Evolutionary conservation across 2,113 vertebrate genomes (phyloP).

Genomic region (Chinchilla lanigera): DNA sequence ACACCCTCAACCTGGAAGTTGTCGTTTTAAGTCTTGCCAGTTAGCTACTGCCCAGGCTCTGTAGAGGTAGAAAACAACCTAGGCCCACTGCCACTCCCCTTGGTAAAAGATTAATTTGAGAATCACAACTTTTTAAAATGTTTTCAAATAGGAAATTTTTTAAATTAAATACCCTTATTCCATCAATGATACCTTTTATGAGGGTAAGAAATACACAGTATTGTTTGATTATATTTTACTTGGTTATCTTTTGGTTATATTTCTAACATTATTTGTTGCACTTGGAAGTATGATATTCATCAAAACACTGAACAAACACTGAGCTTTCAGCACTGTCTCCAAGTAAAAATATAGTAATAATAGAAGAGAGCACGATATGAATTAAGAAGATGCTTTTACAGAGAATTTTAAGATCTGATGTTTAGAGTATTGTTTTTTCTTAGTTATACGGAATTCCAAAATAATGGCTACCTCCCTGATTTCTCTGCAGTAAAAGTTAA

Average conservation of each 20-base stretch:
- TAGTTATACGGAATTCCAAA: background rate
- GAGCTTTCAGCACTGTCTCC: background rate
- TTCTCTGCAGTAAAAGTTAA: background rate
- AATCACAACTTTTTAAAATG: background rate
- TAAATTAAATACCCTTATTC: constrained; percentile 7
- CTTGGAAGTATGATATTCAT: background rate
- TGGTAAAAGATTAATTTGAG: background rate
- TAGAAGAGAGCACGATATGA: background rate
- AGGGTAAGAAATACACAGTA: background rate
- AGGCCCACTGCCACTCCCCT: background rate
- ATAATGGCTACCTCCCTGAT: background rate
- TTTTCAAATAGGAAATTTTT: background rate
- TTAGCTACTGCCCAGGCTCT: background rate
- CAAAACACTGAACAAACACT: background rate
- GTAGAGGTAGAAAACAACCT: background rate
- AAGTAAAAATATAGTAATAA: background rate
- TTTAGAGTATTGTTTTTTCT: background rate
- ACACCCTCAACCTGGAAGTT: background rate
- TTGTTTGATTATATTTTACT: constrained; percentile 3
- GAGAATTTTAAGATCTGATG: background rate
- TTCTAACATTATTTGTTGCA: background rate
- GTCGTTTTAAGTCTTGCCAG: background rate
- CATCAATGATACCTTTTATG: background rate
- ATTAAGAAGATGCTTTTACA: background rate
- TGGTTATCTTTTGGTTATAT: background rate